Evolutionary conservation across 2,888 invertebrate species (phyloP).

Genomic region (Ryuthela nishihirai): DNA sequence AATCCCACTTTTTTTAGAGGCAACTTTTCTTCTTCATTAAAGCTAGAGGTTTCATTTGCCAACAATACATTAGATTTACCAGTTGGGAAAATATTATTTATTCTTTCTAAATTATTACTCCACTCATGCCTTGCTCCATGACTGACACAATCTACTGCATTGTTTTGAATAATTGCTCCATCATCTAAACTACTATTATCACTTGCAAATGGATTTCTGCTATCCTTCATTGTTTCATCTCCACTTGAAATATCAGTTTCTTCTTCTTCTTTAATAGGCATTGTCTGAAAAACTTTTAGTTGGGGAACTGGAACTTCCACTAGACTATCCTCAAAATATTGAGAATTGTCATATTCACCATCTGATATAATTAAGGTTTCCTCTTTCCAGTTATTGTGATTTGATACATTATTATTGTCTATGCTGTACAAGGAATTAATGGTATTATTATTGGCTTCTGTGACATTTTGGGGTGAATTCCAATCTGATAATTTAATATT

Average conservation of each 20-base stretch:
- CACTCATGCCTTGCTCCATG: conserved; percentile 9
- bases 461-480: conserved; percentile 22
- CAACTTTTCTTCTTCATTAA: conserved; percentile 1
- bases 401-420: conserved; percentile 8
- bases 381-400: conserved; percentile 23
- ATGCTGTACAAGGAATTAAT: conserved; percentile 28
- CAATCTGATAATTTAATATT: conserved; percentile 23
- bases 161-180: conserved; percentile 28
- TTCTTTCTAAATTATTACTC: conserved; percentile 20
- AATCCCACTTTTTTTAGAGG: conserved; percentile 3
- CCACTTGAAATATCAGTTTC: conserved; percentile 38
- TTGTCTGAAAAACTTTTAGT: conserved; percentile 35
- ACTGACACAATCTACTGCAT: conserved; percentile 7
- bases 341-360: conserved; percentile 40
- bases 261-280: conserved; percentile 41
- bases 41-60: conserved; percentile 5
- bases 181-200: conserved; percentile 31
- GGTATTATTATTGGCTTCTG: conserved; percentile 36
- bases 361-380: conserved; percentile 3
- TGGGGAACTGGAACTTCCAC: conserved; percentile 35
- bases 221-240: conserved; percentile 40
- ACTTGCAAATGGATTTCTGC: conserved; percentile 34
- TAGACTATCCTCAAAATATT: conserved; percentile 43
- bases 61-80: conserved; percentile 29
- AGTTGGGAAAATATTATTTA: conserved; percentile 38